phyloP scores from a whole-genome alignment of 2,113 vertebrate species.

The Cyphomyrus plagiostoma region DNA sequence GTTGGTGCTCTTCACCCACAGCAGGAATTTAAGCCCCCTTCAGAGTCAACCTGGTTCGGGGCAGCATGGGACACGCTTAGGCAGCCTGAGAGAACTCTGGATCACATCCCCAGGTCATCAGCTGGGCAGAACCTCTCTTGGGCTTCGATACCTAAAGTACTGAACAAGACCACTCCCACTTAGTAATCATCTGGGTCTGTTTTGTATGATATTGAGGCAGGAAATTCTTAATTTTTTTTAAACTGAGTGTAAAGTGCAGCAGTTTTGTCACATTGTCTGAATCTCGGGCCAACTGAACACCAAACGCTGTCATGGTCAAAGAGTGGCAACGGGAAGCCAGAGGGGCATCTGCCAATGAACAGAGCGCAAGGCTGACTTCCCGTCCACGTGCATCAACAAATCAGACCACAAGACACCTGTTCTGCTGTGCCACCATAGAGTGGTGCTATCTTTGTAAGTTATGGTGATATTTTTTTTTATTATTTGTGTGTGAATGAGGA shows the following conservation, averaged over 20 bases:
- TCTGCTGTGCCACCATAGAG: neutral
- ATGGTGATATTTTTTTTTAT: neutral
- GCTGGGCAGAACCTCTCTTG: neutral
- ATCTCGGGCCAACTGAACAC: neutral
- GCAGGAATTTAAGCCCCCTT: neutral
- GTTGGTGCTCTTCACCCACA: conserved; percentile 4
- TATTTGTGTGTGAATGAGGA: conserved; percentile 28
- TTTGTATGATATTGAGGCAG: neutral
- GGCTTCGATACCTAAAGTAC: neutral
- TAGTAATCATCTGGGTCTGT: neutral
- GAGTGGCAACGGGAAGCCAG: neutral
- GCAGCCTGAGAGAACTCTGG: neutral
- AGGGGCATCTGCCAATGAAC: neutral
- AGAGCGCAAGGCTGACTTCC: neutral
- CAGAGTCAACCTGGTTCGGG: neutral
- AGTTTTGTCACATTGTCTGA: neutral
- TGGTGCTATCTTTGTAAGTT: neutral
- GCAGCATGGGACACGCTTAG: neutral
- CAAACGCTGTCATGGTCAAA: neutral
- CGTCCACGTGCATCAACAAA: neutral
- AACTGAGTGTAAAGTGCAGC: neutral
- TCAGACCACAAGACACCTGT: conserved; percentile 5
- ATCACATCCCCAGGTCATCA: neutral
- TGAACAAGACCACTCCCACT: neutral
- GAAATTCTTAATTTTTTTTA: neutral